Percentiles rank a stretch among this genome's conserved stretches.
Evolutionary conservation across 2,888 invertebrate genomes (phyloP).

Genomic region (Synanthedon formicaeformis): DNA sequence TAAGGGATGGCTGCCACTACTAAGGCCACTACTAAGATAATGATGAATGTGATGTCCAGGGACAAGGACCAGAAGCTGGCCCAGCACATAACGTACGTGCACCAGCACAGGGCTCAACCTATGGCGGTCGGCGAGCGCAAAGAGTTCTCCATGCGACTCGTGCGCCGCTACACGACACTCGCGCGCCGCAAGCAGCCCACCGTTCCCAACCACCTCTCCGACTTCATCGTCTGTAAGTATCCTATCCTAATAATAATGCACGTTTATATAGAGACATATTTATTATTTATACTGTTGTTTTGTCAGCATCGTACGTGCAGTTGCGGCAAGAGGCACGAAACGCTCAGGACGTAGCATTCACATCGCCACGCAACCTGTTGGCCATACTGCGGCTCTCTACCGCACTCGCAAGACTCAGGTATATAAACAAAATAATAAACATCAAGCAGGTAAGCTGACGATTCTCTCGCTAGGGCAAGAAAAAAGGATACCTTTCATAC

Average conservation of each 20-base stretch:
- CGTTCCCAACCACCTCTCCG: conserved; percentile 88
- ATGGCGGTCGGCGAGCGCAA: conserved; percentile 70
- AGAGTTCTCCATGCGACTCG: conserved; percentile 89
- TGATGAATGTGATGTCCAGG: conserved; percentile 16
- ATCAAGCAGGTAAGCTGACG: no score
- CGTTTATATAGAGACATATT: no score
- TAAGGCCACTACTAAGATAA: no score
- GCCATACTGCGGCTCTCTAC: conserved; percentile 93
- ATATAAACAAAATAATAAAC: conserved; percentile 1
- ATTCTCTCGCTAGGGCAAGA: neutral
- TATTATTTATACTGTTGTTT: conserved; percentile 2
- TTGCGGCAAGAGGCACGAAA: conserved; percentile 88
- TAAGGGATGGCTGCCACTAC: no score
- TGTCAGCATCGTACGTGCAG: conserved; percentile 80
- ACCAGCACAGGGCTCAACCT: conserved; percentile 91
- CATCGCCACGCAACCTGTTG: conserved; percentile 94
- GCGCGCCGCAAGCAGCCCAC: conserved; percentile 90
- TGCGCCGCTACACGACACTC: conserved; percentile 92
- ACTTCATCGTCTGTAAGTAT: conserved; percentile 81
- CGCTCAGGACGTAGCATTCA: conserved; percentile 92
- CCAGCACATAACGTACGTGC: conserved; percentile 97
- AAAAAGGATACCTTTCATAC: no score
- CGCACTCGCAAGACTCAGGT: conserved; percentile 83
- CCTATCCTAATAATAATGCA: no score
- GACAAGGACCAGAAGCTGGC: conserved; percentile 86